Percentiles rank a stretch among this genome's conserved stretches.
phyloP scores from a whole-genome alignment of 2,113 vertebrate genomes.

The Pao palembangensis region DNA sequence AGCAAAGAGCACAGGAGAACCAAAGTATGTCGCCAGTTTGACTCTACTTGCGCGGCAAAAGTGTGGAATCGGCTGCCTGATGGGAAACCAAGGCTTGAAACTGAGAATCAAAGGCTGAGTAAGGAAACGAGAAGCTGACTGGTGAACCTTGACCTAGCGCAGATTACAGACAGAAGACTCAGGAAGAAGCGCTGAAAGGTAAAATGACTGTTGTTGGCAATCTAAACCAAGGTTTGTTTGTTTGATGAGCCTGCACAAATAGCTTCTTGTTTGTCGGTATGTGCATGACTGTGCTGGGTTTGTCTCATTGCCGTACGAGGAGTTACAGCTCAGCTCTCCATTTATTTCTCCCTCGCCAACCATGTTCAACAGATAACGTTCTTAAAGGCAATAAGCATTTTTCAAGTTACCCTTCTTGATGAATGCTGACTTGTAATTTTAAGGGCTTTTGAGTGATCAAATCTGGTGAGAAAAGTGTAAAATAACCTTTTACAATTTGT shows the following conservation, averaged over 20 bases:
- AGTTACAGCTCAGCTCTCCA: no score
- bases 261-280: background rate
- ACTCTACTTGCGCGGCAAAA: constrained; percentile 14
- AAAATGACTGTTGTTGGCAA: constrained; percentile 12
- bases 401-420: no score
- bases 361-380: no score
- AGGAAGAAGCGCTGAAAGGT: constrained; percentile 43
- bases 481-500: no score
- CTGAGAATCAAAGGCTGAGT: constrained; percentile 14
- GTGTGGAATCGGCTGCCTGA: constrained; percentile 17
- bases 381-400: no score
- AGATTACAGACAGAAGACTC: constrained; percentile 2
- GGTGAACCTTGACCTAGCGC: constrained; percentile 40
- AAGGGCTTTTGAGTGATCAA: no score
- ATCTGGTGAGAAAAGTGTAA: no score
- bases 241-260: background rate
- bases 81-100: constrained; percentile 3
- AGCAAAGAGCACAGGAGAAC: constrained; percentile 9
- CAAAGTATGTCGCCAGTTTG: constrained; percentile 31
- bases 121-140: constrained; percentile 2
- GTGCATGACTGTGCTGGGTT: no score
- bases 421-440: no score
- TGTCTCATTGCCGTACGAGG: no score
- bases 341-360: no score
- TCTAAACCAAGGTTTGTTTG: background rate